Evolutionary conservation across 2,113 vertebrate species (phyloP).

Genomic region (Labrus mixtus): DNA sequence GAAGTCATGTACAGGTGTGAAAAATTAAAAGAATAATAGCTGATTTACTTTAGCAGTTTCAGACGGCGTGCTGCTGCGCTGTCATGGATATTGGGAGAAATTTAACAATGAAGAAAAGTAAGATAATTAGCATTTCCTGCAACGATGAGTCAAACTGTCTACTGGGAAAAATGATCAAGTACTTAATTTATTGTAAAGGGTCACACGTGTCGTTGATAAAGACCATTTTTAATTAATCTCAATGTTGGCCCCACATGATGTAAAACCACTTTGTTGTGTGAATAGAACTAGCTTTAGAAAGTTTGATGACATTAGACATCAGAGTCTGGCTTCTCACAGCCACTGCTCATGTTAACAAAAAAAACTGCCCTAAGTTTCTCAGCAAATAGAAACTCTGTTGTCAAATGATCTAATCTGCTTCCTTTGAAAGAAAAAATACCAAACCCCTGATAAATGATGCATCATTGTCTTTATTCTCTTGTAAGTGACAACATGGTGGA

Average conservation of each 20-base stretch:
- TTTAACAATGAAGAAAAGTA: too few species aligned
- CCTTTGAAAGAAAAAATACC: conserved; percentile 17
- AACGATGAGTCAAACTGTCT: too few species aligned
- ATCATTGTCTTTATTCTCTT: conserved; percentile 14
- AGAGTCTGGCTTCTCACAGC: not conserved
- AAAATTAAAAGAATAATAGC: too few species aligned
- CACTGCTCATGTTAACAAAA: conserved; percentile 8
- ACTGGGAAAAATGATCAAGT: too few species aligned
- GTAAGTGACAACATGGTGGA: conserved; percentile 8
- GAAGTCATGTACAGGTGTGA: too few species aligned
- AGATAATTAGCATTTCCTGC: too few species aligned
- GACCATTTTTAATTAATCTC: not conserved
- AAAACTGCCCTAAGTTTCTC: conserved; percentile 36
- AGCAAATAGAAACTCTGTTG: conserved; percentile 30
- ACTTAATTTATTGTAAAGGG: too few species aligned
- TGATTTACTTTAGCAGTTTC: too few species aligned
- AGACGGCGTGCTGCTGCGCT: too few species aligned
- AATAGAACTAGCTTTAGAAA: not conserved
- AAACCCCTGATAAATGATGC: conserved; percentile 18
- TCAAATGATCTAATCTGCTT: not conserved
- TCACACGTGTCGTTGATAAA: too few species aligned
- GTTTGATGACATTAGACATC: conserved; percentile 4
- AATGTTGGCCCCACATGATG: not conserved
- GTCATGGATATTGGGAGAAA: too few species aligned
- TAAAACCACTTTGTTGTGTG: not conserved